A percentile compares a stretch with the other conserved stretches of the same genome.
phyloP scores from a whole-genome alignment of 2,888 invertebrate species.

The Dexiosoma caninum region DNA sequence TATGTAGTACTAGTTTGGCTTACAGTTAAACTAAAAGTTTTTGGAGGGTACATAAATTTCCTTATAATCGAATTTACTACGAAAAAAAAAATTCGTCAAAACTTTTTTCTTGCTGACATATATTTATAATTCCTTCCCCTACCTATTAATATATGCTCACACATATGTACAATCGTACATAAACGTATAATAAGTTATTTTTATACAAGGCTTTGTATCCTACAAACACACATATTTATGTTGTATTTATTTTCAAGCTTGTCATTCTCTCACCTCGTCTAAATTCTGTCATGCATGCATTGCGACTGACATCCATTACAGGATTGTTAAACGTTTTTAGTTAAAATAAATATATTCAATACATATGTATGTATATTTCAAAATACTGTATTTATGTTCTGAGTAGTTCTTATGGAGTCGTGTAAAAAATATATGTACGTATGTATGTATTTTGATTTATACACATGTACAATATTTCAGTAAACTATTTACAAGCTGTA shows the following conservation, averaged over 20 bases:
- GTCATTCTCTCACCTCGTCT: neutral
- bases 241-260: conserved; percentile 33
- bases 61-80: conserved; percentile 16
- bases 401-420: conserved; percentile 12
- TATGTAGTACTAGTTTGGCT: no score
- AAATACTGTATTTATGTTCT: no score
- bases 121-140: neutral
- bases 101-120: neutral
- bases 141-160: neutral
- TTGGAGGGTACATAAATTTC: conserved; percentile 20
- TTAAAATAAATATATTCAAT: neutral
- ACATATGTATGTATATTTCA: neutral
- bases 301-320: neutral
- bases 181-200: no score
- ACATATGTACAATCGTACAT: conserved; percentile 10
- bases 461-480: no score
- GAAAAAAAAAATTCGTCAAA: neutral
- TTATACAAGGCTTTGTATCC: conserved; percentile 30
- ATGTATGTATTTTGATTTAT: conserved; percentile 5
- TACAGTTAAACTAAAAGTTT: neutral
- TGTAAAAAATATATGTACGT: neutral
- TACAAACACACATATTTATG: no score
- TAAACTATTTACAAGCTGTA: conserved; percentile 50
- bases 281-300: neutral
- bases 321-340: neutral